These are phyloP conservation scores for Troilus luridus DNA, from an alignment of 2,888 invertebrate genomes.

Conservation along the genomic window DNA sequence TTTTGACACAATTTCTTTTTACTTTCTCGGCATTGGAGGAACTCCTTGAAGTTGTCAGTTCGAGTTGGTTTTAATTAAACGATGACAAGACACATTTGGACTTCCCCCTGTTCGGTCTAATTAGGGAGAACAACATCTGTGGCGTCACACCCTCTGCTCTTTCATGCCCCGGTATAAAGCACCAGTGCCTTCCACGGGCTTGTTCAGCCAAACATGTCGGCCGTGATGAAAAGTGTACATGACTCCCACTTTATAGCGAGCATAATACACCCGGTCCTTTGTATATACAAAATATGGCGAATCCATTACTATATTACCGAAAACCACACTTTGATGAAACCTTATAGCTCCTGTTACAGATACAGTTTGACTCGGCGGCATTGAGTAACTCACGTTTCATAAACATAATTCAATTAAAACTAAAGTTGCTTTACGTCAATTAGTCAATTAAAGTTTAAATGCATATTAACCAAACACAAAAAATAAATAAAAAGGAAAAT, in stretches of 20 bases:
- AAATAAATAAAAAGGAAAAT: too few relatives aligned
- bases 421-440: not conserved
- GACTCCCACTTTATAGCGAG: not conserved
- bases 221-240: not conserved
- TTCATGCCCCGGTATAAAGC: not conserved
- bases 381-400: not conserved
- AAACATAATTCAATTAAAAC: not conserved
- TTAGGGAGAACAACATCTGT: not conserved
- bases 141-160: not conserved
- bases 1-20: not conserved
- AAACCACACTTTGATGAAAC: not conserved
- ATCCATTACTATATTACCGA: not conserved
- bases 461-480: too few relatives aligned
- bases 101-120: not conserved
- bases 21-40: not conserved
- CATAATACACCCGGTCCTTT: not conserved
- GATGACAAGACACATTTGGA: slow-evolving; percentile 1
- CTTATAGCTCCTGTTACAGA: not conserved
- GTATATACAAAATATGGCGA: not conserved
- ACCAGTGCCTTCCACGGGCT: not conserved
- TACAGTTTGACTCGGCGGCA: not conserved
- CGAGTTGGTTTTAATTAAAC: not conserved
- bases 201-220: not conserved
- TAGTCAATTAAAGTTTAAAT: too few relatives aligned
- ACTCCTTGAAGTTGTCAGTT: not conserved